phyloP scores from a whole-genome alignment of 2,888 invertebrate species.

The Lamellibrachia satsuma region DNA sequence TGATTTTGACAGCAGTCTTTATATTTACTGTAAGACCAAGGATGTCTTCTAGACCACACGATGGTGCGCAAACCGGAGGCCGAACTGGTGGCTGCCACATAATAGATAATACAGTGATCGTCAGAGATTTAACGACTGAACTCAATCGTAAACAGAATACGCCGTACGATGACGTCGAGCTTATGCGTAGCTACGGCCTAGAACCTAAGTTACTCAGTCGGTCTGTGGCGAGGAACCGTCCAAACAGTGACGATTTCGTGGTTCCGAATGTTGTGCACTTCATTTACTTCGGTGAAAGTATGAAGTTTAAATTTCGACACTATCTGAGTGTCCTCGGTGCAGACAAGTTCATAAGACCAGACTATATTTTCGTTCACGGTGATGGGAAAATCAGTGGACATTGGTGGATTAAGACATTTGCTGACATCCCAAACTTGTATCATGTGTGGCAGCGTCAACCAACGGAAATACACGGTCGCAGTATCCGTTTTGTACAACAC shows the following conservation, averaged over 20 bases:
- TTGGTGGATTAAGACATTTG: neutral
- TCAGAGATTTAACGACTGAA: neutral
- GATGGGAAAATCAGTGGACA: neutral
- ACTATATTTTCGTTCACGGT: slow-evolving; percentile 19
- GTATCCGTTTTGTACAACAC: neutral
- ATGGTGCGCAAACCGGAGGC: too few species aligned
- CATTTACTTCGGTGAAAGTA: neutral
- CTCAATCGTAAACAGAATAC: neutral
- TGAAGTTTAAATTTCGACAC: neutral
- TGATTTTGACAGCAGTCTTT: too few species aligned
- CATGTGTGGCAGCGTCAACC: neutral
- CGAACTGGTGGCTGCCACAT: too few species aligned
- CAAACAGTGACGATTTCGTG: neutral
- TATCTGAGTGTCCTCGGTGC: slow-evolving; percentile 6
- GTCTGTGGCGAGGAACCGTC: neutral
- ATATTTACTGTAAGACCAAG: too few species aligned
- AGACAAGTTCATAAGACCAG: slow-evolving; percentile 17
- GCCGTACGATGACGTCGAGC: neutral
- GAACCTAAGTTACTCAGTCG: neutral
- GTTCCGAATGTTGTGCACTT: neutral
- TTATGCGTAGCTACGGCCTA: neutral
- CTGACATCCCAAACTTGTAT: neutral
- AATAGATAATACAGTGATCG: neutral
- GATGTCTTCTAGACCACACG: too few species aligned
- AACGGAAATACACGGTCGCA: slow-evolving; percentile 13